Evolutionary conservation across 2,797 vertebrate genomes (phyloP), one percentile per base, ranked within the genome.

Genomic region (Rhynchotus rufescens): DNA sequence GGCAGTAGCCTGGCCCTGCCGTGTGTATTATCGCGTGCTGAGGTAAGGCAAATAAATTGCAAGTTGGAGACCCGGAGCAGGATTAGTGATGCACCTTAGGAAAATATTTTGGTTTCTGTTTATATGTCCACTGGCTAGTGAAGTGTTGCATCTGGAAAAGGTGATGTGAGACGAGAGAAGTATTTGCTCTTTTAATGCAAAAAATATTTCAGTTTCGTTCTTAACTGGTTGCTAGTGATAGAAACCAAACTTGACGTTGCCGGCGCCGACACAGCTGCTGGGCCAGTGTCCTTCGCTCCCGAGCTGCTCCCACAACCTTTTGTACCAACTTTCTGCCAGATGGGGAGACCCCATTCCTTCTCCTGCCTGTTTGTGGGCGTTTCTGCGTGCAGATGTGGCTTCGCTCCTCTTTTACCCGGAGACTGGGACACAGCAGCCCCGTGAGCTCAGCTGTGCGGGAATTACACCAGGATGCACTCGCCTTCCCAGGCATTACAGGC

Each of bases 111-210:
- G 82, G 17, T 96, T 94, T 86, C 90, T 96, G 92, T 92, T 92
- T 94, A 88, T 93, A 80, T 59, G 83, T 72, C 94, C 36, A 84
- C 78, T 65, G 92, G 62, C 79, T 71, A 94, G 93, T 94, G 90
- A 97, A 95, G 86, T 69, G 91, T 88, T 95, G 96, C 94, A 92
- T 96, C 92, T 95, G 94, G 95, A 92, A 90, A 96, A 97, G 94
- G 93, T 97, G 96, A 93, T 92, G 84, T 5, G 62, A 97, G 94
- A 94, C 71, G 86, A 45, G 88, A 79, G 80, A 74, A 96, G 88
- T 91, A 92, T 90, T 92, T 94, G 94, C 88, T 97, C 62, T 88
- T 88, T 51, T 23, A 82, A 80, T 60, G 77, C 92, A 92, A 77
- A 88, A 95, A 92, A 25, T 79, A 52, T 88, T 96, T 89, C 84